phyloP scores from a whole-genome alignment of 2,888 invertebrate species.

The Cosmia pyralina region DNA sequence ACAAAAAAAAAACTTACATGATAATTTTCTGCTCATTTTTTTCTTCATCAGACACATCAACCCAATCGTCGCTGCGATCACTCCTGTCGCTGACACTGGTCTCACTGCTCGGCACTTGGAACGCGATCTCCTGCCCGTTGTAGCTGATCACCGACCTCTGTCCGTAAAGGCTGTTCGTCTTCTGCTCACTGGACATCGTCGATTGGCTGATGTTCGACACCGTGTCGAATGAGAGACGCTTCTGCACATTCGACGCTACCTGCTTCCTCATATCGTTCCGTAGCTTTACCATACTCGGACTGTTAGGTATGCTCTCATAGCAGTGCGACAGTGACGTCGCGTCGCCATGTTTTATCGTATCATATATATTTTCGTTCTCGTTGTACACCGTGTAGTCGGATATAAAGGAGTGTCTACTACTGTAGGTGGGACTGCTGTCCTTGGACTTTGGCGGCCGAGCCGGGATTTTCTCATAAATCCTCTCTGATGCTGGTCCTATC shows the following conservation, averaged over 20 bases:
- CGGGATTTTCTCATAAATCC: conserved; percentile 88
- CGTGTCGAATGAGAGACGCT: conserved; percentile 85
- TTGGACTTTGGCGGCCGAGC: conserved; percentile 79
- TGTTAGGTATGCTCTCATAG: conserved; percentile 91
- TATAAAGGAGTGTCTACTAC: conserved; percentile 82
- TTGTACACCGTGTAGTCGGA: conserved; percentile 85
- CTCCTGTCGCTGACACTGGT: conserved; percentile 91
- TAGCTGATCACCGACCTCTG: conserved; percentile 87
- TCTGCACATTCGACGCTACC: conserved; percentile 80
- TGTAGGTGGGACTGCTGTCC: conserved; percentile 82
- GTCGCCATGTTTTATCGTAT: conserved; percentile 90
- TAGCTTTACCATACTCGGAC: conserved; percentile 86
- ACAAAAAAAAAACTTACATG: conserved; percentile 86
- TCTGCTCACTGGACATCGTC: conserved; percentile 90
- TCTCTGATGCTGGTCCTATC: conserved; percentile 81
- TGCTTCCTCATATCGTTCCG: conserved; percentile 83
- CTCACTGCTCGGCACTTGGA: conserved; percentile 90
- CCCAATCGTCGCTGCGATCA: conserved; percentile 92
- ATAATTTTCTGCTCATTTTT: conserved; percentile 88
- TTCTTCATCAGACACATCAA: conserved; percentile 91
- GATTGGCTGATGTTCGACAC: conserved; percentile 88
- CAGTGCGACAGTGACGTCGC: conserved; percentile 88
- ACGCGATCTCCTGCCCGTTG: conserved; percentile 87
- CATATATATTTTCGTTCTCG: conserved; percentile 91
- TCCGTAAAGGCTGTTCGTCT: conserved; percentile 91